phyloP scores from a whole-genome alignment of 2,113 vertebrate species.

The Nyctereutes procyonoides region DNA sequence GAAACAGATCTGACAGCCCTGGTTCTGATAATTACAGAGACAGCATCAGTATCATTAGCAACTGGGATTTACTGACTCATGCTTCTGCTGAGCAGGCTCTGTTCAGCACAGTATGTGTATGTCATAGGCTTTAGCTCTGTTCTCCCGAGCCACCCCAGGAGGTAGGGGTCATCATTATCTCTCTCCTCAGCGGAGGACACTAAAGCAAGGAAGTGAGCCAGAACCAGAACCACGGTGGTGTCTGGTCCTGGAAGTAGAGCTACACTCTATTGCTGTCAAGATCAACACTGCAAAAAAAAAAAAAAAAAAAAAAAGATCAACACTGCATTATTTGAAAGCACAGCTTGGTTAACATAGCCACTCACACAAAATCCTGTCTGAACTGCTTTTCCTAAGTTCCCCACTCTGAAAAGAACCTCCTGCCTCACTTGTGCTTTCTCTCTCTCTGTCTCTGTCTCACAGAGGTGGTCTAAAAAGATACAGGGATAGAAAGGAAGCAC shows the following conservation, averaged over 20 bases:
- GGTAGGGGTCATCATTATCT: not conserved
- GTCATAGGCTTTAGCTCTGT: not conserved
- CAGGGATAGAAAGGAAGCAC: not conserved
- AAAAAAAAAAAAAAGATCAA: too few relatives aligned
- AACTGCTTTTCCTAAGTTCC: conserved; percentile 27
- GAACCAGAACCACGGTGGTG: not conserved
- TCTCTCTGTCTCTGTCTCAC: not conserved
- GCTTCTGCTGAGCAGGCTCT: not conserved
- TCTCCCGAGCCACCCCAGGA: not conserved
- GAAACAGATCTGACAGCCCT: not conserved
- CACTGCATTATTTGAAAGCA: not conserved
- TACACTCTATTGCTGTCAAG: not conserved
- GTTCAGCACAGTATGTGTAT: not conserved
- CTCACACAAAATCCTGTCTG: not conserved
- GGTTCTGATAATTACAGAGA: not conserved
- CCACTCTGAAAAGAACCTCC: not conserved
- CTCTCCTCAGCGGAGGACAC: not conserved
- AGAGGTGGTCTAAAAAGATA: not conserved
- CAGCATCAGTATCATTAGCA: not conserved
- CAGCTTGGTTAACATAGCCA: not conserved
- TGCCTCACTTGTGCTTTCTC: not conserved
- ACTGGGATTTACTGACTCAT: not conserved
- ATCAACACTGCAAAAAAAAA: not conserved
- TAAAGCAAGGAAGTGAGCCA: not conserved
- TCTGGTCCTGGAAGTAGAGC: not conserved